Conservation (phyloP, 2,888 invertebrate species). For the Hemithea aestivaria region DNA sequence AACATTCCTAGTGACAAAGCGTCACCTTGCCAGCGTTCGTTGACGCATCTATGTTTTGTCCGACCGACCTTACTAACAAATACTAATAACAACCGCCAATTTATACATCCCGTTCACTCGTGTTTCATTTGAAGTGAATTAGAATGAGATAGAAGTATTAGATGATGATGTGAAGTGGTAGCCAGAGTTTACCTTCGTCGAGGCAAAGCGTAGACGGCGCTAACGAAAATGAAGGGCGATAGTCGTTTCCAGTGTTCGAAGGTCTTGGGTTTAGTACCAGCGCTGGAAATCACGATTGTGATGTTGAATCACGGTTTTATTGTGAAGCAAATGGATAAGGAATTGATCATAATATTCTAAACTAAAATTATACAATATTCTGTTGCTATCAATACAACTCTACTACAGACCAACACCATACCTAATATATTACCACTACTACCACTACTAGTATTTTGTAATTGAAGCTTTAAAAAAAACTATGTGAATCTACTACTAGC, state of each 20-base stretch:
- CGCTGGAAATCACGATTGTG: constrained; percentile 49
- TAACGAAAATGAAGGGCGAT: constrained; percentile 77
- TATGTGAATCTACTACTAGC: too few relatives aligned
- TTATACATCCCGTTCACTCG: constrained; percentile 59
- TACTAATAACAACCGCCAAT: constrained; percentile 63
- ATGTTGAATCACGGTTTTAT: constrained; percentile 7
- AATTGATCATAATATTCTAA: background rate
- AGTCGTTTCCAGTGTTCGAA: constrained; percentile 62
- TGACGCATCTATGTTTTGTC: constrained; percentile 76
- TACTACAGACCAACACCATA: too few relatives aligned
- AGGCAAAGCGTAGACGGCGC: constrained; percentile 68
- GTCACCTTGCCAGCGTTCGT: constrained; percentile 76
- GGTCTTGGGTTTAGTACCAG: constrained; percentile 60
- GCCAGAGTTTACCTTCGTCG: constrained; percentile 64
- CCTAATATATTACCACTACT: too few relatives aligned
- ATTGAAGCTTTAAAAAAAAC: too few relatives aligned
- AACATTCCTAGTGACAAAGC: constrained; percentile 72
- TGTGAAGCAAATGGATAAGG: too few relatives aligned
- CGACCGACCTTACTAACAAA: constrained; percentile 72
- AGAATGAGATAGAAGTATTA: constrained; percentile 52
- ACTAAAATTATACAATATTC: too few relatives aligned
- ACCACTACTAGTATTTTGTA: too few relatives aligned
- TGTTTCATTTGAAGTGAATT: constrained; percentile 34
- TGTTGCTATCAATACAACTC: too few relatives aligned
- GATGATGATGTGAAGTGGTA: constrained; percentile 55